phyloP scores from a whole-genome alignment of 2,888 invertebrate species.

The Limnephilus rhombicus region DNA sequence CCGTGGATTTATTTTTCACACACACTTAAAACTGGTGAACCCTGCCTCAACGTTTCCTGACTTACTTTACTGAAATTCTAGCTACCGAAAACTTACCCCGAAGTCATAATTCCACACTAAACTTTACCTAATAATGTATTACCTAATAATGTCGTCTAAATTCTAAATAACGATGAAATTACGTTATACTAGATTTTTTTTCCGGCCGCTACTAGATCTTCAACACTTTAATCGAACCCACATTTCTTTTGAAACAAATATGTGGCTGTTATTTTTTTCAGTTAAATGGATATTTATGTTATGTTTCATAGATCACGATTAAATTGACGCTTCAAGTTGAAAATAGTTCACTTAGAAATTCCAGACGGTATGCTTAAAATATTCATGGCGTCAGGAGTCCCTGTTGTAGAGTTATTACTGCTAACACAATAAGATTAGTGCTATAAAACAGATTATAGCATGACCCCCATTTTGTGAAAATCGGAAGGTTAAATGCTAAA shows the following conservation, averaged over 20 bases:
- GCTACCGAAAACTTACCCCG: neutral
- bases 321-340: neutral
- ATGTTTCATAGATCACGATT: neutral
- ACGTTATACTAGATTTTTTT: no score
- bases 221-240: no score
- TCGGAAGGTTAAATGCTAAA: neutral
- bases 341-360: neutral
- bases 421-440: neutral
- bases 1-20: constrained; percentile 6
- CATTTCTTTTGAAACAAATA: no score
- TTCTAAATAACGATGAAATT: no score
- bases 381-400: no score
- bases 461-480: neutral
- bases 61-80: neutral
- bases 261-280: neutral
- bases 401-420: neutral
- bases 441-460: neutral
- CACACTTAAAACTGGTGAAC: neutral
- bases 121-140: no score
- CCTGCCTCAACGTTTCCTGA: neutral
- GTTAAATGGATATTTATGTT: neutral
- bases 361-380: no score
- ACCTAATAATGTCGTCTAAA: no score
- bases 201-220: no score
- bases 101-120: neutral